phyloP scores from a whole-genome alignment of 2,113 vertebrate species.

The Xerus inauris region DNA sequence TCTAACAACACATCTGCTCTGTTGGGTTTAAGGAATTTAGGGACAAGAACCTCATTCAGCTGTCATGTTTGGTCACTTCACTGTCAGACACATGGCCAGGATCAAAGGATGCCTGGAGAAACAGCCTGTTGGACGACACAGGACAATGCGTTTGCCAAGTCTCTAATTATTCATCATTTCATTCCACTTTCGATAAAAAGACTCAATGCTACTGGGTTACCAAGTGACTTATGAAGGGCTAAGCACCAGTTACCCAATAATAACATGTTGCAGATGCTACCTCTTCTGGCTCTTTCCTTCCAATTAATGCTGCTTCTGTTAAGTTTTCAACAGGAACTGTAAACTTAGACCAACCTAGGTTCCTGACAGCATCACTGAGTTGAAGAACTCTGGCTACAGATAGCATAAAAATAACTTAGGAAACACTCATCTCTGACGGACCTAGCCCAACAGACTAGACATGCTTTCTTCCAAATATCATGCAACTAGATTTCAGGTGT shows the following conservation, averaged over 20 bases:
- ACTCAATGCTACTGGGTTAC: background rate
- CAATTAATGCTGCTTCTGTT: background rate
- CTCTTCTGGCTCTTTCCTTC: background rate
- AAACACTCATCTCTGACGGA: background rate
- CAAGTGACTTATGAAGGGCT: background rate
- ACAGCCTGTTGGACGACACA: background rate
- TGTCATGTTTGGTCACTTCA: slow-evolving; percentile 38
- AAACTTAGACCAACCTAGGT: background rate
- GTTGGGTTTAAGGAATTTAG: slow-evolving; percentile 42
- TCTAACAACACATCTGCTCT: slow-evolving; percentile 38
- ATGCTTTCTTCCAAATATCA: slow-evolving; percentile 5
- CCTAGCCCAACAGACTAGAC: background rate
- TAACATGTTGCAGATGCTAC: background rate
- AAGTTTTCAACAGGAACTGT: background rate
- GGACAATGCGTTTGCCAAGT: background rate
- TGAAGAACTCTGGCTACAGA: background rate
- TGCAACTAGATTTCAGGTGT: background rate
- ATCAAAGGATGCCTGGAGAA: slow-evolving; percentile 38
- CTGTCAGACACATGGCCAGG: slow-evolving; percentile 46
- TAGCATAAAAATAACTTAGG: background rate
- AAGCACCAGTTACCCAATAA: background rate
- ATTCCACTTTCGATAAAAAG: background rate
- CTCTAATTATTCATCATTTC: slow-evolving; percentile 1
- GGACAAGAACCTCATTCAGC: slow-evolving; percentile 22
- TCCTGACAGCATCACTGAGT: background rate